phyloP scores from a whole-genome alignment of 2,113 vertebrate species.

The Apteryx owenii region DNA sequence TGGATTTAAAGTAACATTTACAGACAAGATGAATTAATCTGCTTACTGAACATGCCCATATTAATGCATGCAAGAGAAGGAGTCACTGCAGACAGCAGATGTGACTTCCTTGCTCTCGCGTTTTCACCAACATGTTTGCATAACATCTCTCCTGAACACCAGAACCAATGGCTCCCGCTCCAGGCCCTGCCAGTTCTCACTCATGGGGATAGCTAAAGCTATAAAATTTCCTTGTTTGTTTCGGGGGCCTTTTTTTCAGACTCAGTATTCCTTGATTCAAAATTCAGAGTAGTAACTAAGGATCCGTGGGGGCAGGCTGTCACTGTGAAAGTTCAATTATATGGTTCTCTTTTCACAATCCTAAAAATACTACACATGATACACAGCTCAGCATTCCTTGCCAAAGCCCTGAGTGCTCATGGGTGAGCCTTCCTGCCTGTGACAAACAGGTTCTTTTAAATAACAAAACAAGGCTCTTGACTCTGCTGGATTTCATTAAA shows the following conservation, averaged over 20 bases:
- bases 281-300: accelerated
- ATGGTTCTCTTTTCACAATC: not conserved
- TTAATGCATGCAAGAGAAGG: not conserved
- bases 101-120: accelerated
- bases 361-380: not conserved
- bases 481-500: not conserved
- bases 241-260: not conserved
- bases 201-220: not conserved
- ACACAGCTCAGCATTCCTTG: not conserved
- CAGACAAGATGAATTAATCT: not conserved
- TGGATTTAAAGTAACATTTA: conserved; percentile 38
- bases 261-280: not conserved
- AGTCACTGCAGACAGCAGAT: not conserved
- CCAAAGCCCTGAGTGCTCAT: accelerated
- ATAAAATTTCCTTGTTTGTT: not conserved
- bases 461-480: not conserved
- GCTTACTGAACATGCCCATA: not conserved
- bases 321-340: not conserved
- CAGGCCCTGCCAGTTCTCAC: accelerated
- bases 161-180: accelerated
- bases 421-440: not conserved
- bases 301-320: not conserved
- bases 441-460: not conserved
- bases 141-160: not conserved
- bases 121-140: accelerated